phyloP scores from a whole-genome alignment of 2,888 invertebrate species.

The Rutpela maculata region DNA sequence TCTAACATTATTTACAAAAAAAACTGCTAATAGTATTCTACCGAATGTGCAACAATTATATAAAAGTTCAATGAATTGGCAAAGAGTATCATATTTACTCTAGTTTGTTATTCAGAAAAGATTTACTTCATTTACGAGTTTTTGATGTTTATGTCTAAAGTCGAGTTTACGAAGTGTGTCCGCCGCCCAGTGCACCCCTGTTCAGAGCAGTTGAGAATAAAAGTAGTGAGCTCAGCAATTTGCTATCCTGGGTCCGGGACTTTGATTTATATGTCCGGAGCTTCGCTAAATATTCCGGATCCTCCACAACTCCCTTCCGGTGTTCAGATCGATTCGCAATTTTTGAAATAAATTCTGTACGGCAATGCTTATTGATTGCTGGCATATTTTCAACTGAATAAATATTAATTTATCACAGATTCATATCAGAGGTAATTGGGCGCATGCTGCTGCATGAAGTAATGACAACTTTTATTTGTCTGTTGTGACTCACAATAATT shows the following conservation, averaged over 20 bases:
- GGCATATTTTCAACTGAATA: slow-evolving; percentile 50
- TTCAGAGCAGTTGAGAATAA: slow-evolving; percentile 62
- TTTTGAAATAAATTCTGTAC: slow-evolving; percentile 57
- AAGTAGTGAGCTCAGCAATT: slow-evolving; percentile 70
- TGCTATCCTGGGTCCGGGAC: slow-evolving; percentile 65
- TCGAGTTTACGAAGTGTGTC: neutral
- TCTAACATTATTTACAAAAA: too few relatives aligned
- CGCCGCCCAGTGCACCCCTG: slow-evolving; percentile 43
- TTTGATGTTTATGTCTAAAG: neutral
- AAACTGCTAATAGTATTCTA: too few relatives aligned
- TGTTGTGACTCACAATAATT: neutral
- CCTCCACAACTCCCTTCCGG: slow-evolving; percentile 65
- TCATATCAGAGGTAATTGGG: slow-evolving; percentile 24
- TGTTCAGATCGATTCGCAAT: slow-evolving; percentile 65
- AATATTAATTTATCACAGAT: slow-evolving; percentile 19
- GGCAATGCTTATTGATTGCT: slow-evolving; percentile 49
- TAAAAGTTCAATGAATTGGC: too few relatives aligned
- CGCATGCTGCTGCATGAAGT: neutral
- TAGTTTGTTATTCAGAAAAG: too few relatives aligned
- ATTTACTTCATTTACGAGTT: neutral
- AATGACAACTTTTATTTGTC: neutral
- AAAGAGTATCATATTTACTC: too few relatives aligned
- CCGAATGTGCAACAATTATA: too few relatives aligned
- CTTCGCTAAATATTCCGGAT: slow-evolving; percentile 71
- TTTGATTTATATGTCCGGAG: slow-evolving; percentile 71